A percentile compares a stretch with the other conserved stretches of the same genome.
These are phyloP conservation scores for Cotesia glomerata DNA, from an alignment of 1,140 invertebrate genomes.

Conservation along the genomic window DNA sequence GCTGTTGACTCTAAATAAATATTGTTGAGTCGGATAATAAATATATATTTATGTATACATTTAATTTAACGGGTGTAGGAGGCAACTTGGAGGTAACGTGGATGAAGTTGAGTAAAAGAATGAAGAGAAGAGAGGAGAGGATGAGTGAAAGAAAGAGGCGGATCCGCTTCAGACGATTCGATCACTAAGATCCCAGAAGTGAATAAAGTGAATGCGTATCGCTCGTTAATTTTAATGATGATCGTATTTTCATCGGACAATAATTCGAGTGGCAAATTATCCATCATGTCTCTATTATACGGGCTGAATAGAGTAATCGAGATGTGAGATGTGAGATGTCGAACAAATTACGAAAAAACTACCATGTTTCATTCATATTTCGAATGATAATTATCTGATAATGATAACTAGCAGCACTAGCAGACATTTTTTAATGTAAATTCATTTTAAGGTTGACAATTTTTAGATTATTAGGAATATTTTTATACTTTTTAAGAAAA, in stretches of 20 bases:
- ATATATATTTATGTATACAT: no score
- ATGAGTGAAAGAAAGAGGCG: background rate
- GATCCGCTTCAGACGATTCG: background rate
- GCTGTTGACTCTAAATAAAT: no score
- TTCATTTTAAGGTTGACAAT: no score
- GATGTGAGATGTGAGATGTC: background rate
- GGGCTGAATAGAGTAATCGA: background rate
- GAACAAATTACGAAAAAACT: no score
- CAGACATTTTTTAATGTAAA: no score
- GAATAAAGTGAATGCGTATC: conserved; percentile 13
- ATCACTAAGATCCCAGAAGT: background rate
- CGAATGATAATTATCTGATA: no score
- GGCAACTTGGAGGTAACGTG: background rate
- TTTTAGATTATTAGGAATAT: no score
- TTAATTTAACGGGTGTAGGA: no score
- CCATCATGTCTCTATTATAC: background rate
- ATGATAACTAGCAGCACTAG: no score
- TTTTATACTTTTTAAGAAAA: no score
- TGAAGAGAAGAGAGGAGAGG: background rate
- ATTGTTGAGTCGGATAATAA: no score
- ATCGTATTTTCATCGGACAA: conserved; percentile 2
- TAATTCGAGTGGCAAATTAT: conserved; percentile 5
- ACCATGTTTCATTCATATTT: no score
- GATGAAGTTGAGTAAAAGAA: background rate
- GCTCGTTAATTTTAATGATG: conserved; percentile 23